These are phyloP conservation scores for Enteromius paludinosus DNA, from an alignment of 2,797 vertebrate species.

Conservation along the genomic window DNA sequence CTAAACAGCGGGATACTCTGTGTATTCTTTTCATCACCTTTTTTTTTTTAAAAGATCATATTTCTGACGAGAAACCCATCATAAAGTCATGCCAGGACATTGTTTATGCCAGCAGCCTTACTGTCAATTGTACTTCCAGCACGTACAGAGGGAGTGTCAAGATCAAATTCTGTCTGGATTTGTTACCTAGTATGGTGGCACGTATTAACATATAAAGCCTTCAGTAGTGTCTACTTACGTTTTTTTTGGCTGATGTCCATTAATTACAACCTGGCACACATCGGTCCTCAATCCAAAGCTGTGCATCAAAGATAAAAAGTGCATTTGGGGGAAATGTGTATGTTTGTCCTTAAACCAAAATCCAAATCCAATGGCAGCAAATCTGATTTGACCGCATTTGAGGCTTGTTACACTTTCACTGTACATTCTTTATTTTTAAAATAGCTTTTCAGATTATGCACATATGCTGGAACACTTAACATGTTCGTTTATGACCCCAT, in stretches of 20 bases:
- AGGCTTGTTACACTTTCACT: background rate
- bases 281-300: conserved; percentile 1
- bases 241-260: background rate
- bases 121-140: conserved; percentile 13
- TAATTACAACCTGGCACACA: background rate
- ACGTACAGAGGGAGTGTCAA: conserved; percentile 21
- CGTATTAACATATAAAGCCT: background rate
- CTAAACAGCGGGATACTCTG: conserved; percentile 10
- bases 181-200: background rate
- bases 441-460: conserved; percentile 18
- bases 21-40: background rate
- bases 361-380: background rate
- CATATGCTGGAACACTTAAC: background rate
- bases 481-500: conserved; percentile 10
- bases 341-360: background rate
- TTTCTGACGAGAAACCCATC: conserved; percentile 28
- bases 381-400: background rate
- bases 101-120: conserved; percentile 18
- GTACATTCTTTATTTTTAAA: background rate
- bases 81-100: conserved; percentile 3
- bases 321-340: background rate
- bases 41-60: conserved; percentile 3
- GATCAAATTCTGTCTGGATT: conserved; percentile 35
- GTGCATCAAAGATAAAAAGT: conserved; percentile 1
- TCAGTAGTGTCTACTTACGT: background rate